Base-by-base conservation (phyloP, 2,113 vertebrate genomes). In the Scomber japonicus region DNA sequence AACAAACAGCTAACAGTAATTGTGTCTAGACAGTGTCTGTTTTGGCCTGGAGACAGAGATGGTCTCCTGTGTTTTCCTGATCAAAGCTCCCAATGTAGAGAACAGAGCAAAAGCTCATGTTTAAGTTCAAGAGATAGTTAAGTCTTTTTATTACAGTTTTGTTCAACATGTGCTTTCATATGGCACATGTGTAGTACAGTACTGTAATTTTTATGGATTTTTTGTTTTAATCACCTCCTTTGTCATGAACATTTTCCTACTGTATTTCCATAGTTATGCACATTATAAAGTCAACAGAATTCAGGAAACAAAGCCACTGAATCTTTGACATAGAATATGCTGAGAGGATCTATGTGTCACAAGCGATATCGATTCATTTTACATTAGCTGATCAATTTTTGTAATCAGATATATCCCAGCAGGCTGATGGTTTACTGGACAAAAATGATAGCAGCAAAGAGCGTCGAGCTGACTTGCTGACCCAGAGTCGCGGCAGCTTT, bases 11-110 rank as follows among this genome's bases (percentile, higher is more conserved):
- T 30, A 75, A 79, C 11, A 19, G 82, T 51, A 77, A 77, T 75
- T 77, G 11, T 44, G 85, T 85, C 74, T 86, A 81, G 83, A 82
- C 78, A 31, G 68, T 5, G 46, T 83, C 53, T 67, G 81, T 79
- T 88, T 62, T 75, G 60, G 67, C 49, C 55, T 71, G 17, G 7
- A 82, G 84, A 76, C 80, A 70, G 72, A 66, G 16, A 75, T 11
- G 50, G 50, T 64, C 76, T 61, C 27, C 35, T 19, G 35, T 55
- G 70, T 40, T 70, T 78, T 57, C 63, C 50, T 71, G 40, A 75
- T 76, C 54, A 75, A 71, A 55, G 59, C 40, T 65, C n/a, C 48
- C 21, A 40, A 9, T 74, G 56, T 17, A 63, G 35, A 72, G 62
- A 70, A 49, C 51, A 45, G 5, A 66, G 46, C 48, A 71, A 7